A percentile compares a stretch with the other conserved stretches of the same genome.
phyloP scores from a whole-genome alignment of 1,140 invertebrate species.

The Drosophila bipectinata region DNA sequence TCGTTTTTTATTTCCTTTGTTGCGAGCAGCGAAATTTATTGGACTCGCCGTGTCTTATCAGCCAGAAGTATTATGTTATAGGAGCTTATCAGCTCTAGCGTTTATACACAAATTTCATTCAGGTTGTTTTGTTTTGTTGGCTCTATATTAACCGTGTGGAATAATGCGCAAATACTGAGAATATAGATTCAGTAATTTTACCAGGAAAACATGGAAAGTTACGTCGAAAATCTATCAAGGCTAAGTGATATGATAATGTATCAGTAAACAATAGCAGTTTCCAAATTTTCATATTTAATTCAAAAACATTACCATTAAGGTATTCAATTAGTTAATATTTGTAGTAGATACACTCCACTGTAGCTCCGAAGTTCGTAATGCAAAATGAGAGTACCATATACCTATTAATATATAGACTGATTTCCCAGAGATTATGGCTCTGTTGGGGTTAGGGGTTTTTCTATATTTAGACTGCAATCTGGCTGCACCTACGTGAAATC shows the following conservation, averaged over 20 bases:
- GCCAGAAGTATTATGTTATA: conserved; percentile 17
- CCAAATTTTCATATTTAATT: no score
- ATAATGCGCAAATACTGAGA: conserved; percentile 31
- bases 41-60: conserved; percentile 37
- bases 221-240: no score
- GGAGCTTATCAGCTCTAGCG: conserved; percentile 42
- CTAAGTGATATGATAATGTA: no score
- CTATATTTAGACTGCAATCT: conserved; percentile 63
- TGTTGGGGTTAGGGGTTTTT: conserved; percentile 48
- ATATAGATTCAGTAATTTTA: no score
- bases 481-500: conserved; percentile 30
- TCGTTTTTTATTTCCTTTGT: conserved; percentile 13
- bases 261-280: no score
- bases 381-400: conserved; percentile 13
- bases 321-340: no score
- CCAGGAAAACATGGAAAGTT: no score
- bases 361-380: no score
- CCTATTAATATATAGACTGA: conserved; percentile 38
- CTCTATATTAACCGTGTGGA: background rate
- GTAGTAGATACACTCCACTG: no score
- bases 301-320: no score
- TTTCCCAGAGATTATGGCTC: conserved; percentile 34
- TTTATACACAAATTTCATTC: conserved; percentile 49
- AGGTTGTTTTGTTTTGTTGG: conserved; percentile 40
- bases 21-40: conserved; percentile 18